These are phyloP conservation scores for Sparidentex hasta DNA, from an alignment of 2,797 vertebrate species.

Conservation along the genomic window DNA sequence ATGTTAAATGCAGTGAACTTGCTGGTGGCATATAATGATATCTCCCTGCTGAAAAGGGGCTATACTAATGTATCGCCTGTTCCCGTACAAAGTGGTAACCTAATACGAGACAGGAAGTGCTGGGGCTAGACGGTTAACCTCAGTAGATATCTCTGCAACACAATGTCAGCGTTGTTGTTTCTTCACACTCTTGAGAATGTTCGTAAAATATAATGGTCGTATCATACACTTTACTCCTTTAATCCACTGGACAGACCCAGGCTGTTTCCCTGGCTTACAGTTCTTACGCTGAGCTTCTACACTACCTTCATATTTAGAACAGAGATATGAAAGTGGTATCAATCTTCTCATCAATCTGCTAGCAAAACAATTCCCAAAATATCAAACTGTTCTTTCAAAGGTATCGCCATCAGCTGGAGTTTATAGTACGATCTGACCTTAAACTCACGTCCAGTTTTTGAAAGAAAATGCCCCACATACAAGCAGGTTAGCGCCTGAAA, in stretches of 20 bases:
- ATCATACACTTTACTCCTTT: too few species aligned
- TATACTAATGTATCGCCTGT: too few species aligned
- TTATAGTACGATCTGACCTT: not conserved
- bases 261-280: not conserved
- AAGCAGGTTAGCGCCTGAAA: constrained; percentile 14
- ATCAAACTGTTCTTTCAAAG: not conserved
- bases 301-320: not conserved
- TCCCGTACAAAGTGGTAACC: too few species aligned
- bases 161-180: too few species aligned
- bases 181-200: too few species aligned
- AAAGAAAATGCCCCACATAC: not conserved
- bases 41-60: too few species aligned
- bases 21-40: too few species aligned
- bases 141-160: too few species aligned
- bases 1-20: too few species aligned
- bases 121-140: too few species aligned
- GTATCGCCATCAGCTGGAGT: not conserved
- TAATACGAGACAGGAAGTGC: too few species aligned
- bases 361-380: not conserved
- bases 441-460: not conserved
- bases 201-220: too few species aligned
- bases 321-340: not conserved
- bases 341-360: not conserved
- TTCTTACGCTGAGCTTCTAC: constrained; percentile 6
- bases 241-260: not conserved